Evolutionary conservation across 2,797 vertebrate genomes (phyloP), one percentile per base, ranked within the genome.

Genomic region (Lacerta bilineata): DNA sequence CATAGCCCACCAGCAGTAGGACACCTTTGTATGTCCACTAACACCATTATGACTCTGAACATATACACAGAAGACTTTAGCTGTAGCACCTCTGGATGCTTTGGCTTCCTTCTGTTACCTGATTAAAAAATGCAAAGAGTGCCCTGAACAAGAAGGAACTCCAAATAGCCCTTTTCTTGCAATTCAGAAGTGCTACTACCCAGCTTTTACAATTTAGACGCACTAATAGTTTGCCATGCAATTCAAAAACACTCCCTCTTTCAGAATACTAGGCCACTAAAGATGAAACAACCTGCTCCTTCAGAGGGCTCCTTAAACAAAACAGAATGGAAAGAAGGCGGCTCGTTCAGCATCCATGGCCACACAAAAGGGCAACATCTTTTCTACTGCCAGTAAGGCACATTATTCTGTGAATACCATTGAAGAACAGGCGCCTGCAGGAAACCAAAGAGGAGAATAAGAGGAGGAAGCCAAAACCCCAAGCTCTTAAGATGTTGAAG

Each of bases 1-100:
- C 92, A 78, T 39, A 93, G 87, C 85, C 87, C 90, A 93, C 93
- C 66, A 74, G 88, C 50, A 55, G 50, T 15, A 55, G 50, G 50
- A 55, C 91, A 86, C 27, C 5, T 64, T 64, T 5, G 2, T n/a
- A 7, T 55, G 27, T 18, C 27, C 11, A 50, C 27, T 15, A 55
- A n/a, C 33, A 55, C 43, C 15, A 15, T 55, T 50, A 78, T 39
- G 17, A 36, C 5, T 36, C 17, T 36, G 8, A 64, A 64, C 61
- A 64, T 23, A 64, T 64, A 23, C 61, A 23, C 61, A 64, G 33
- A 33, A 0, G 20, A 2, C 61, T 23, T 15, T 46, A n/a, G n/a
- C 7, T 13, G 11, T 25, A 50, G 76, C 27, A 13, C 11, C 15
- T 50, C 46, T 17, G n/a, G 77, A 64, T 20, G 55, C 83, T 29